Base-by-base conservation (phyloP, 2,888 invertebrate genomes). In the Isotomurus palustris region DNA sequence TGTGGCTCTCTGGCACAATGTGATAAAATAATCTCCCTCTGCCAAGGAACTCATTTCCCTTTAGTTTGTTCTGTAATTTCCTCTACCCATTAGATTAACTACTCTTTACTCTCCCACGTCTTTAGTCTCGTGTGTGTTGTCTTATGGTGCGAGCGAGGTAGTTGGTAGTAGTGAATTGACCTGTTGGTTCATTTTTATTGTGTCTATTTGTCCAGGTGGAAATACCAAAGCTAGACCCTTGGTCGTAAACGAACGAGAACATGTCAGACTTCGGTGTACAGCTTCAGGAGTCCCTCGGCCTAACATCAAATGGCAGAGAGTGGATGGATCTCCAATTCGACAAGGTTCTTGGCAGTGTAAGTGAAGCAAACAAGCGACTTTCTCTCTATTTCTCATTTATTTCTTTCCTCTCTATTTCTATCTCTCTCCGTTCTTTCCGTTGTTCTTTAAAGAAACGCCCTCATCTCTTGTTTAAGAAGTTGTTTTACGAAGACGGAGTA, bases 281-380 rank as follows among this genome's bases (percentile, higher is more conserved):
- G 87, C 89, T 0, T 83, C 83, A 66, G 92, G 92, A 2, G 80
- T 81, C 38, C 92, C 92, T 0, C 78, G 78, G 49, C 91, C 93
- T 0, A 50, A 81, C 10, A 83, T 91, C 29, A 86, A 87, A 69
- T 93, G 92, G 92, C 78, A 81, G 52, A 81, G 82, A 70, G 77
- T 80, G 43, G 84, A 84, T 74, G 85, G 78, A 43, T 77, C 78
- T 36, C 79, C 83, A 19, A 85, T 86, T 64, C 80, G 80, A 55
- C 75, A 82, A 56, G 84, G 85, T 50, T 77, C 81, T 49, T 83
- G 84, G 81, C 81, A 82, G 76, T 82, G 84, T 85, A 76, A 72
- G 76, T 72, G 25, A 24, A 27, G 24, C 8, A n/a, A n/a, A n/a
- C n/a, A n/a, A n/a, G n/a, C n/a, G n/a, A n/a, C n/a, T n/a, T n/a